Evolutionary conservation across 1,140 invertebrate genomes (phyloP), one percentile per base, ranked within the genome.

Genomic region (Grapholita molesta): DNA sequence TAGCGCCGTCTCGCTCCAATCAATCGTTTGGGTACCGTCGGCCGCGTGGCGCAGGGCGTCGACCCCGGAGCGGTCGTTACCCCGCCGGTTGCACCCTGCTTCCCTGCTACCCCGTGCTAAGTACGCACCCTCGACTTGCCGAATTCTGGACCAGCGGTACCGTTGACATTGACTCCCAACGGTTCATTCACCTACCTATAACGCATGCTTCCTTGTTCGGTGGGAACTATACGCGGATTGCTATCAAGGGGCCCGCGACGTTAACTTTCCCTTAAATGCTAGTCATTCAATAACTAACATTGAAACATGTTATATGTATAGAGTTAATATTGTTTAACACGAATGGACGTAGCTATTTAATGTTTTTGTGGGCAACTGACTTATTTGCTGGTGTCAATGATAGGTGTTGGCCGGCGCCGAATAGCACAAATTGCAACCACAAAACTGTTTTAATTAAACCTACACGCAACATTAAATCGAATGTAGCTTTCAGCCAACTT

Each of bases 141-240:
- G 85, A 90, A 90, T 89, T 85, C 87, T 89, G 82, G 88, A 79
- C 78, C 83, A 77, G 71, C 74, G 79, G 73, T 77, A 76, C 75
- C 73, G 76, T 86, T 90, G 89, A 89, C 89, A 91, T 91, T 91
- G 87, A 91, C 87, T 91, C 82, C n/a, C 73, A 35, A 78, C 18
- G 71, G 71, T 57, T 68, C 78, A 85, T 88, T 91, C 84, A 85
- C 80, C 73, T 83, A 85, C 74, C 86, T 76, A 72, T 73, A 65
- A 24, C 53, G 71, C 33, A 76, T 68, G 78, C 79, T 89, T 87
- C 86, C 82, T 81, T 78, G 84, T 87, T 87, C 85, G 84, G 80
- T 21, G 42, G 42, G 42, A 48, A 48, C 42, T 48, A 21, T 48
- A 21, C 42, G 18, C 15, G 42, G 42, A 48, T 48, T 48, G 6